Conservation (phyloP, 1,140 invertebrate species). For the Apis mellifera region DNA sequence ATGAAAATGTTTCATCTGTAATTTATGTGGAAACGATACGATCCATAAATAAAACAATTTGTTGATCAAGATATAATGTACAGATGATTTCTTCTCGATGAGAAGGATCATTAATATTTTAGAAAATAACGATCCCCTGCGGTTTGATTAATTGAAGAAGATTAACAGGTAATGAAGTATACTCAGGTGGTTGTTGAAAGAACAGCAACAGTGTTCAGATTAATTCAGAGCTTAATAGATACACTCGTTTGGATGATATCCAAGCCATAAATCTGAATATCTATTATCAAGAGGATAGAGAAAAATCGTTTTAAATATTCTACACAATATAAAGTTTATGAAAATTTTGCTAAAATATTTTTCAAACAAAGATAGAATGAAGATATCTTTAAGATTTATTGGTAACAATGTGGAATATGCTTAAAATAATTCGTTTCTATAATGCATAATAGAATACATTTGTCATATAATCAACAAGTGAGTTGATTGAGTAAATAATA, state of each 20-base stretch:
- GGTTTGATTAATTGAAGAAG: background rate
- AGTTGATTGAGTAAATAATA: too few species aligned
- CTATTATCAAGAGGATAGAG: background rate
- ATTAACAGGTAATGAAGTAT: background rate
- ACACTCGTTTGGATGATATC: constrained; percentile 24
- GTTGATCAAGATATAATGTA: background rate
- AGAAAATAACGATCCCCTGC: background rate
- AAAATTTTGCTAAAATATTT: too few species aligned
- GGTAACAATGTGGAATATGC: too few species aligned
- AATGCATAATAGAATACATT: too few species aligned
- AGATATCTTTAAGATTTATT: too few species aligned
- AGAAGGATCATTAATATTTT: background rate
- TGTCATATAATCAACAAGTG: too few species aligned
- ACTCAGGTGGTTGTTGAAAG: background rate
- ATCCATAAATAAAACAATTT: background rate
- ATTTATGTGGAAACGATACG: background rate
- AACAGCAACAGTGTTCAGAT: background rate
- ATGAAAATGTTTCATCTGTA: background rate
- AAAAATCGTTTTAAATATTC: background rate
- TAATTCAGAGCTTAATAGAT: constrained; percentile 6
- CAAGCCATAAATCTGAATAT: background rate
- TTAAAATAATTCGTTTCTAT: too few species aligned
- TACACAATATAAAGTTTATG: too few species aligned
- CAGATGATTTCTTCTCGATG: background rate
- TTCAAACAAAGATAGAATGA: too few species aligned